Base-by-base conservation (phyloP, 2,797 vertebrate species). In the Gymnoscopelus microlampas region DNA sequence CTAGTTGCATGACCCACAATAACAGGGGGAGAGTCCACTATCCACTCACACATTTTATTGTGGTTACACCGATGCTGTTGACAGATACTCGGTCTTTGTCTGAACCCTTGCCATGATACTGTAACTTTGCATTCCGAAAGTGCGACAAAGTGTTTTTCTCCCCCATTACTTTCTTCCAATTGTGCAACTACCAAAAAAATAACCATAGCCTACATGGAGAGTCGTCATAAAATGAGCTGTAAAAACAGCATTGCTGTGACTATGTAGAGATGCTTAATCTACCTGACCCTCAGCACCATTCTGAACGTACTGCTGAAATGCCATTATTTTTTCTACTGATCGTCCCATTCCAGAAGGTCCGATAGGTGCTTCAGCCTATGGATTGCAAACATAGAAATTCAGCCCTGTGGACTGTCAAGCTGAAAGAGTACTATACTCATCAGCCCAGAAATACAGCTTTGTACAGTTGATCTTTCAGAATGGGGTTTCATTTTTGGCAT, bases 401-500 rank as follows among this genome's bases (percentile, higher is more conserved):
- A 44, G 39, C 2, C 39, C 39, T 44, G 39, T 44, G 39, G 9
- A 44, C 39, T 44, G 8, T 10, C 39, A 44, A 10, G 7, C 39
- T 44, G 39, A 44, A 8, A 44, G 39, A 44, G 7, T 44, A 10
- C 39, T 44, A 44, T 44, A 44, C 39, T 51, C 12, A 51, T 51
- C 50, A 15, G 12, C 48, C 48, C 48, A 50, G 48, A 50, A 50
- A 14, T 50, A 50, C 4, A 50, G 48, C 47, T 50, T 13, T 50
- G 48, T 13, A 15, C n/a, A 13, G 12, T 4, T 51, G 12, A 13
- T 13, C n/a, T 51, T 51, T 51, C 49, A 13, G 4, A 51, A 51
- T 51, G 12, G 12, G 32, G 32, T 7, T 39, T 39, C 39, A 44
- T 87, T 86, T 60, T 74, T 85, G 82, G 75, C 80, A 87, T 89